Conservation (phyloP, 2,797 vertebrate species). For the Myotis daubentonii region DNA sequence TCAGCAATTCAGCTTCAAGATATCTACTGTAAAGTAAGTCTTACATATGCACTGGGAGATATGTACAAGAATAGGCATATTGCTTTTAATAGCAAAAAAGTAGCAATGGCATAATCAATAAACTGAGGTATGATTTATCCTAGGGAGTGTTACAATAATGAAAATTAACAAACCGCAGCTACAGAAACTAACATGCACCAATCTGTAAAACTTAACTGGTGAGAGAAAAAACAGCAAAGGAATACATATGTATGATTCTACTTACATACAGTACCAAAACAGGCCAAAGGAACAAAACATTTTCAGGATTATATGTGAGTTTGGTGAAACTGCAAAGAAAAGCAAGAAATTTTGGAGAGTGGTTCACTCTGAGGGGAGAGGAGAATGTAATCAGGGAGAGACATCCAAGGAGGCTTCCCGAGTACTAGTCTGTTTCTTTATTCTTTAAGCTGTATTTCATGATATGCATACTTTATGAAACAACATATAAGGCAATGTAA, state of each 20-base stretch:
- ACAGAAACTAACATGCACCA: not conserved
- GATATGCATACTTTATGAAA: not conserved
- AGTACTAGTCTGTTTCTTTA: not conserved
- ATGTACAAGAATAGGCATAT: not conserved
- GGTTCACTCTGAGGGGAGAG: not conserved
- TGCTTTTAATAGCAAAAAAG: not conserved
- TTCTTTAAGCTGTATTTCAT: not conserved
- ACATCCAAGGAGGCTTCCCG: not conserved
- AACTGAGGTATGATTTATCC: not conserved
- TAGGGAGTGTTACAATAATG: not conserved
- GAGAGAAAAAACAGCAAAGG: not conserved
- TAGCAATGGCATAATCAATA: not conserved
- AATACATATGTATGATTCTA: not conserved
- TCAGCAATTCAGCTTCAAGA: not conserved
- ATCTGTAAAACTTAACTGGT: not conserved
- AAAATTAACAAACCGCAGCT: constrained; percentile 13
- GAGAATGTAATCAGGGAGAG: not conserved
- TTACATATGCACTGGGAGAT: not conserved
- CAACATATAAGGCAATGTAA: not conserved
- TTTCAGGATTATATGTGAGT: not conserved
- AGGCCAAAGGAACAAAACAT: not conserved
- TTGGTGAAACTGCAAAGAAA: not conserved
- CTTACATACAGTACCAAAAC: not conserved
- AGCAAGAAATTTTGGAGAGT: not conserved
- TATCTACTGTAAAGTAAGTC: not conserved